Evolutionary conservation across 2,888 invertebrate species (phyloP), one percentile per base, ranked within the genome.

Genomic region (Conus canariensis): DNA sequence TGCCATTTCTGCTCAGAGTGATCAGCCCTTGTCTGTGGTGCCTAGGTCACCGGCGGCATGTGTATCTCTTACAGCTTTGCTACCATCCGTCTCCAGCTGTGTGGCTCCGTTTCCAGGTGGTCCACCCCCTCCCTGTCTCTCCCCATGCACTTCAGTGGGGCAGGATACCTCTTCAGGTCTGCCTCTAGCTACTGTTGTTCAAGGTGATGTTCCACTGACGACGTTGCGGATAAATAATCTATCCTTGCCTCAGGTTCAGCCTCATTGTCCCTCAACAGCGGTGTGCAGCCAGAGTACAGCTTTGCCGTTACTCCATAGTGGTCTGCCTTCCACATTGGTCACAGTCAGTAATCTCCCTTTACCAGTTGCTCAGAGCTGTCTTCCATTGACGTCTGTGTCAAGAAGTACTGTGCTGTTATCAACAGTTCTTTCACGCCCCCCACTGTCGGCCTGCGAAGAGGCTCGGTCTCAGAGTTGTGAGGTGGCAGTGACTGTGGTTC

Each of bases 161-260:
- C 89, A 89, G 30, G 70, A 14, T 16, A 59, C 67, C 59, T 16
- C 70, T 22, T 45, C 30, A 30, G 2, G 60, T 64, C 1, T 89
- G 25, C 25, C 89, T 12, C 64, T 70, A 16, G 30, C 89, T 19
- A 25, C 85, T 60, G 67, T 85, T 85, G 89, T 85, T 58, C 70
- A 85, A 70, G 80, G 85, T 85, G 89, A 85, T 56, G 56, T 85
- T 5, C 85, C 89, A 7, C 25, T 89, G 85, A 85, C 77, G 8
- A 56, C 59, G 9, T 30, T 85, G 74, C 85, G 85, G 0, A 56
- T 60, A 22, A 85, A 83, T 74, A 74, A 56, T 30, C 30, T 85
- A 0, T 59, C 89, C 59, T 74, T 85, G 89, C 85, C 89, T 45
- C n/a, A 4, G 12, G 45, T 87, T 22, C 67, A 19, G 64, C 45